Percentiles rank a stretch among this genome's conserved stretches.
These are phyloP conservation scores for Ischnura elegans DNA, from an alignment of 2,888 invertebrate genomes.

Conservation along the genomic window DNA sequence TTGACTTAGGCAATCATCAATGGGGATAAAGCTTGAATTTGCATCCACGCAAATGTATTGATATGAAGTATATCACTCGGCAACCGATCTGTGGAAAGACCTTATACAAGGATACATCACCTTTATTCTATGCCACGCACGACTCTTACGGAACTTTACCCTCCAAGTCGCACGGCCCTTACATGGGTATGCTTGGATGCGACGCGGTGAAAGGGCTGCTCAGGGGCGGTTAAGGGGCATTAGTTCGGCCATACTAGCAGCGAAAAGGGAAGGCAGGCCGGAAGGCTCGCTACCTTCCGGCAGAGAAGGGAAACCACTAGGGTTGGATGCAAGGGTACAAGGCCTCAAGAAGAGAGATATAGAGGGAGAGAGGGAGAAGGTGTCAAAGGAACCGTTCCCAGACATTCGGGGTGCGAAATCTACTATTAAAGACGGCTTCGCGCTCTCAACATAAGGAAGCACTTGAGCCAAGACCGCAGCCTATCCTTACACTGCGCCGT, in stretches of 20 bases:
- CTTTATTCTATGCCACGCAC: background rate
- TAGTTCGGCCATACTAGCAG: background rate
- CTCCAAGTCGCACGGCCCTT: background rate
- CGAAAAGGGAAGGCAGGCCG: background rate
- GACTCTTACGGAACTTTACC: background rate
- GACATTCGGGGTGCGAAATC: background rate
- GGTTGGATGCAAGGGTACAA: background rate
- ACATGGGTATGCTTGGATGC: background rate
- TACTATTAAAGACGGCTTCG: too few relatives aligned
- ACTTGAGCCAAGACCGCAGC: too few relatives aligned
- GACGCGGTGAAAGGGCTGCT: background rate
- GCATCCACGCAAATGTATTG: too few relatives aligned
- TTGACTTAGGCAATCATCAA: too few relatives aligned
- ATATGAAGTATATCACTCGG: too few relatives aligned
- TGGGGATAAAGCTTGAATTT: too few relatives aligned
- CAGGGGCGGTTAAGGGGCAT: background rate
- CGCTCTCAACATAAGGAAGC: too few relatives aligned
- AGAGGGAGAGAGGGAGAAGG: background rate
- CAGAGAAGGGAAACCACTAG: constrained; percentile 5
- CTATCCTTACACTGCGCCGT: too few relatives aligned
- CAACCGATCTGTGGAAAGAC: too few relatives aligned
- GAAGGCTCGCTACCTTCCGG: constrained; percentile 12
- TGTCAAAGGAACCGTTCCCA: background rate
- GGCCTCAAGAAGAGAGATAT: background rate
- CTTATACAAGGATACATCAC: background rate